Percentiles rank a stretch among this genome's conserved stretches.
Conservation (phyloP, 2,888 invertebrate genomes). For the Tridacna gigas region DNA sequence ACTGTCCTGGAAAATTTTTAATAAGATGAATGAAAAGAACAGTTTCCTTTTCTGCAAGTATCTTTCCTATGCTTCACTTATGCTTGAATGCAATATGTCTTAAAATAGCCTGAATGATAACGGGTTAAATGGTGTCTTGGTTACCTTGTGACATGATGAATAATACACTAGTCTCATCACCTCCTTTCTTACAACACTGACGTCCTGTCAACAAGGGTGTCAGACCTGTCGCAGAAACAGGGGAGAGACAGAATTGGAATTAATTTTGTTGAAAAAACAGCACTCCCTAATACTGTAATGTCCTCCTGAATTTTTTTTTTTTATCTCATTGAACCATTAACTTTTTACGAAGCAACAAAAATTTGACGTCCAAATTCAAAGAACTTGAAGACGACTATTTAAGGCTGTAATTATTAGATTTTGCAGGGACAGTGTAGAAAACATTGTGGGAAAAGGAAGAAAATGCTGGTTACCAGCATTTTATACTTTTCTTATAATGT, state of each 20-base stretch:
- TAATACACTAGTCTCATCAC: constrained; percentile 29
- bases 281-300: constrained; percentile 25
- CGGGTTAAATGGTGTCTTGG: background rate
- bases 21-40: no score
- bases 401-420: no score
- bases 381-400: no score
- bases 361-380: no score
- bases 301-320: constrained; percentile 16
- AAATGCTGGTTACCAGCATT: constrained; percentile 1
- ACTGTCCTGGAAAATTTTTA: no score
- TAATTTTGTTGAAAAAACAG: constrained; percentile 38
- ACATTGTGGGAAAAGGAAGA: background rate
- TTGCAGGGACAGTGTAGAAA: no score
- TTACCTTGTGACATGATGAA: constrained; percentile 19
- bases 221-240: constrained; percentile 13
- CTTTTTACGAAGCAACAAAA: no score
- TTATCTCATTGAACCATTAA: no score
- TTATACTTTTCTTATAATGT: background rate
- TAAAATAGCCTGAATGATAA: no score
- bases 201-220: constrained; percentile 25
- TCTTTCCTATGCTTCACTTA: no score
- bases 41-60: no score
- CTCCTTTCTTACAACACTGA: constrained; percentile 19
- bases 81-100: no score
- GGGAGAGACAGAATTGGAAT: constrained; percentile 26